Evolutionary conservation across 1,140 invertebrate species (phyloP), one percentile per base, ranked within the genome.

Genomic region (Cyclina sinensis): DNA sequence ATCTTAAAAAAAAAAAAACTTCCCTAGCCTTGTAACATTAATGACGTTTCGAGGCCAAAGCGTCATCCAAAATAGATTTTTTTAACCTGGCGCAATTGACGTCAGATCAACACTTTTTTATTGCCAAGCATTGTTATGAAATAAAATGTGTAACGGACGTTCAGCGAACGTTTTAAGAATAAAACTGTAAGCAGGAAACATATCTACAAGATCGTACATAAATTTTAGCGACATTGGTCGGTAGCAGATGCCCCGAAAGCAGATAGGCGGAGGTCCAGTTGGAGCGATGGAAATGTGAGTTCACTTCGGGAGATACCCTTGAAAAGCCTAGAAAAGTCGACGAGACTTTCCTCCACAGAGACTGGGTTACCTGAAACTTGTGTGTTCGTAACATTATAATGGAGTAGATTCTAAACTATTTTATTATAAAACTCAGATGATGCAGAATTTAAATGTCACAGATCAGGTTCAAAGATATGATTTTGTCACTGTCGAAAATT

Each of bases 121-220:
- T 39, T 5, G 24, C n/a, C n/a, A n/a, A n/a, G n/a, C n/a, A n/a
- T n/a, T n/a, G n/a, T n/a, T n/a, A n/a, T n/a, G n/a, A n/a, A n/a
- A n/a, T n/a, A n/a, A n/a, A n/a, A n/a, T n/a, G n/a, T n/a, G n/a
- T n/a, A n/a, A n/a, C n/a, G n/a, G n/a, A n/a, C n/a, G n/a, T n/a
- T n/a, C n/a, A n/a, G n/a, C n/a, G n/a, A n/a, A n/a, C n/a, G n/a
- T n/a, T n/a, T n/a, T n/a, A n/a, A n/a, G n/a, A n/a, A n/a, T n/a
- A n/a, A n/a, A n/a, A n/a, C n/a, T n/a, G n/a, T n/a, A n/a, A n/a
- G n/a, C n/a, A n/a, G n/a, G n/a, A n/a, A n/a, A n/a, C n/a, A n/a
- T n/a, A n/a, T n/a, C 30, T 73, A 73, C 68, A 73, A 73, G 68
- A 35, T 73, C 27, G 68, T 73, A 35, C 68, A 73, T 73, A 73